These are phyloP conservation scores for Acanthochromis polyacanthus DNA, from an alignment of 2,113 vertebrate genomes.

Conservation along the genomic window DNA sequence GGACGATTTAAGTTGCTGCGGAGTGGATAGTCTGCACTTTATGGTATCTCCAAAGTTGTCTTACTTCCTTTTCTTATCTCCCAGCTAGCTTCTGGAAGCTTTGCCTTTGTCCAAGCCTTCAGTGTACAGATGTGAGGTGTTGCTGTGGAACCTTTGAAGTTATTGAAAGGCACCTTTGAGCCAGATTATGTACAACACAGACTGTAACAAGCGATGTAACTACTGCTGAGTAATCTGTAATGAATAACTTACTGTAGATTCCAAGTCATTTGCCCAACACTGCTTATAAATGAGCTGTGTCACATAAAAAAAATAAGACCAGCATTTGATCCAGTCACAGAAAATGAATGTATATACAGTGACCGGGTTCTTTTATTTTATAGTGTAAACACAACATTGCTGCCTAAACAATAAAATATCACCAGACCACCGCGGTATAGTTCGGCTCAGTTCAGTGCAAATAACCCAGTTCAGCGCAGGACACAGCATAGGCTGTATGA, in stretches of 20 bases:
- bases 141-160: background rate
- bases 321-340: background rate
- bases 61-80: background rate
- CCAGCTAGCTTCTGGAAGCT: background rate
- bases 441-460: constrained; percentile 15
- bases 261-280: background rate
- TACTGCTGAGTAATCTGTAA: background rate
- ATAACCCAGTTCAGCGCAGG: background rate
- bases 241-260: background rate
- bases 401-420: background rate
- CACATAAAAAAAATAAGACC: background rate
- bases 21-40: too few relatives aligned
- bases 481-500: too few relatives aligned
- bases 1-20: background rate
- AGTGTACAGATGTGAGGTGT: background rate
- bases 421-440: background rate
- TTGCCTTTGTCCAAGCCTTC: background rate
- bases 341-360: background rate
- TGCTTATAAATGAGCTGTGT: background rate
- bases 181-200: background rate
- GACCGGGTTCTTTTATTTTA: background rate
- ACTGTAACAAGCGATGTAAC: background rate
- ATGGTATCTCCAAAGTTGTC: too few relatives aligned
- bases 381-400: background rate
- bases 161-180: background rate